A percentile compares a stretch with the other conserved stretches of the same genome.
Evolutionary conservation across 2,888 invertebrate genomes (phyloP).

Genomic region (Stenurella melanura): DNA sequence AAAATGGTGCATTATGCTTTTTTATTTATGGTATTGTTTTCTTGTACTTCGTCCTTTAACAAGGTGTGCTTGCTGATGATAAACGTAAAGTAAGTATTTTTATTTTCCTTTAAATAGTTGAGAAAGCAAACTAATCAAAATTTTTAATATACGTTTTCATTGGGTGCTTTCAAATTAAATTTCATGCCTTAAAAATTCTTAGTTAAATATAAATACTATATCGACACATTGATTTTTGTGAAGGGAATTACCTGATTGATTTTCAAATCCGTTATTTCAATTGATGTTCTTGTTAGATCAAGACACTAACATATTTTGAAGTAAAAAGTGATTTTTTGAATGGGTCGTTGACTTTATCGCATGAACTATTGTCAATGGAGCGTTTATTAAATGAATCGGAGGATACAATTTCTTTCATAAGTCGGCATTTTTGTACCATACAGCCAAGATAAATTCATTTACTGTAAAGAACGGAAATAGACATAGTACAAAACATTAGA

Average conservation of each 20-base stretch:
- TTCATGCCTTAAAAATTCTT: background rate
- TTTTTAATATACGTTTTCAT: background rate
- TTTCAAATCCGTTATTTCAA: slow-evolving; percentile 10
- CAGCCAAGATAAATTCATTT: background rate
- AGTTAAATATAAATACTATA: background rate
- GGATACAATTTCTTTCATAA: background rate
- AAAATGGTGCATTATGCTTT: too few relatives aligned
- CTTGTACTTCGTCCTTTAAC: too few relatives aligned
- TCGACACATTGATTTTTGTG: too few relatives aligned
- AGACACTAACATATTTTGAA: background rate
- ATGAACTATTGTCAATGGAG: slow-evolving; percentile 26
- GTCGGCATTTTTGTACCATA: background rate
- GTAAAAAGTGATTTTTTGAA: slow-evolving; percentile 14
- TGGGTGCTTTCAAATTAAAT: background rate
- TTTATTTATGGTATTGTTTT: too few relatives aligned
- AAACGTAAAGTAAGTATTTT: too few relatives aligned
- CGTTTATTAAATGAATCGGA: slow-evolving; percentile 19
- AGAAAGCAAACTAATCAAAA: too few relatives aligned
- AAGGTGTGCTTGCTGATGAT: too few relatives aligned
- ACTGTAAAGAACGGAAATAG: background rate
- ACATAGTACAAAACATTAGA: background rate
- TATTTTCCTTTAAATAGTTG: too few relatives aligned
- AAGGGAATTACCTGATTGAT: slow-evolving; percentile 4
- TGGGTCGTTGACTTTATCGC: slow-evolving; percentile 15
- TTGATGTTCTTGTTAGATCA: slow-evolving; percentile 4